Conservation (phyloP, 1,140 invertebrate genomes). For the Atta texana region DNA sequence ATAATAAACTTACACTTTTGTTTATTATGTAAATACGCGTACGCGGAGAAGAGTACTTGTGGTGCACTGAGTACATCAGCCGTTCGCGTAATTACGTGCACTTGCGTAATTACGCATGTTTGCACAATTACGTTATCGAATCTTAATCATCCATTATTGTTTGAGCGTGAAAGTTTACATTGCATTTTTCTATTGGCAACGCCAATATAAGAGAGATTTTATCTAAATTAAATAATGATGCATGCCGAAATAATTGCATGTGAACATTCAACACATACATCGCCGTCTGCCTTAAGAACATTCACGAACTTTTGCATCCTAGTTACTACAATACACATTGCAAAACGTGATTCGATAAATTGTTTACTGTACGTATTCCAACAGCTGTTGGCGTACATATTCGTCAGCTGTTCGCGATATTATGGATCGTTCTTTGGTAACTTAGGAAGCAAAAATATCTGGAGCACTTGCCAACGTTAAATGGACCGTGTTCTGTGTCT, state of each 20-base stretch:
- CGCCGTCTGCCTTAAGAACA: not conserved
- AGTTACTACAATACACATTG: not conserved
- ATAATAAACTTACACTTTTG: conserved; percentile 13
- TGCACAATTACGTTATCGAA: not conserved
- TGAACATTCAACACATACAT: not conserved
- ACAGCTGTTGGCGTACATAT: not conserved
- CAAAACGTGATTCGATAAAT: conserved; percentile 27
- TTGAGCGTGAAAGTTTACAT: not conserved
- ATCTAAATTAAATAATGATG: not conserved
- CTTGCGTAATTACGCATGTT: not conserved
- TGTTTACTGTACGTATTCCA: conserved; percentile 2
- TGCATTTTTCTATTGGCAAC: not conserved
- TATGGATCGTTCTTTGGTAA: not conserved
- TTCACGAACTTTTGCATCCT: conserved; percentile 8
- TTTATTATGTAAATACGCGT: not conserved
- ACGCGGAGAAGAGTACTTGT: not conserved
- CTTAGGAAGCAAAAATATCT: conserved; percentile 10
- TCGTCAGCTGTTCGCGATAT: not conserved
- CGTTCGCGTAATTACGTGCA: no score
- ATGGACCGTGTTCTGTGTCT: not conserved
- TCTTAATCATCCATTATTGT: conserved; percentile 1
- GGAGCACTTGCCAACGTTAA: not conserved
- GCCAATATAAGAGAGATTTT: not conserved
- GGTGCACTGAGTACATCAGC: not conserved
- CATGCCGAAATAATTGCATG: not conserved